A percentile compares a stretch with the other conserved stretches of the same genome.
phyloP scores from a whole-genome alignment of 2,113 vertebrate genomes.

The Pao palembangensis region DNA sequence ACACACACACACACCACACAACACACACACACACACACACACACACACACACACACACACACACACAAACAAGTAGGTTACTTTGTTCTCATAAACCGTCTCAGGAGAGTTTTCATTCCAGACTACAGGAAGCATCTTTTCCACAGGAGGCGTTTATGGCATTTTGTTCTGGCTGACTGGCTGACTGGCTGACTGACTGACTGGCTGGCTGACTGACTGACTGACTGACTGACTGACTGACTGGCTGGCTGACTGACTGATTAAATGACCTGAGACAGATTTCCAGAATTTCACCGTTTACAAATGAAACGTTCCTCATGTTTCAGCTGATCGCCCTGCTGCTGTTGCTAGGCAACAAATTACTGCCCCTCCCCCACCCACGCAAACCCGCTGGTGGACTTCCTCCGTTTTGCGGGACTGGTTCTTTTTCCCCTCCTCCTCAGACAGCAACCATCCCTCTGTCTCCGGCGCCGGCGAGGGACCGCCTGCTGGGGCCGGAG shows the following conservation, averaged over 20 bases:
- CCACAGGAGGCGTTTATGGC: no score
- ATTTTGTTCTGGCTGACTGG: no score
- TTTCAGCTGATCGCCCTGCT: constrained; percentile 33
- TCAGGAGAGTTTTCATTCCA: no score
- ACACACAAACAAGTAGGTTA: no score
- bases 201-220: no score
- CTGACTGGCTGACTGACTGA: no score
- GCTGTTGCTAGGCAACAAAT: constrained; percentile 75
- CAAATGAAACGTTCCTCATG: not conserved
- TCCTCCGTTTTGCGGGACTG: not conserved
- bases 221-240: no score
- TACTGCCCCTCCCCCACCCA: constrained; percentile 27
- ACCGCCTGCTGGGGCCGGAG: not conserved
- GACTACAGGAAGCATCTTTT: constrained; percentile 2
- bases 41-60: no score
- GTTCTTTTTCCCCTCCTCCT: not conserved
- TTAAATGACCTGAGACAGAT: not conserved
- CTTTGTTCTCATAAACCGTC: not conserved
- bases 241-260: no score
- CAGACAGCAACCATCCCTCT: not conserved
- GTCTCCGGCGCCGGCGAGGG: no score
- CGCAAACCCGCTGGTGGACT: constrained; percentile 16
- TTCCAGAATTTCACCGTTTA: constrained; percentile 10
- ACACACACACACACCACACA: no score
- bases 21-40: no score